Base-by-base conservation (phyloP, 2,113 vertebrate species). In the Okapia johnstoni region DNA sequence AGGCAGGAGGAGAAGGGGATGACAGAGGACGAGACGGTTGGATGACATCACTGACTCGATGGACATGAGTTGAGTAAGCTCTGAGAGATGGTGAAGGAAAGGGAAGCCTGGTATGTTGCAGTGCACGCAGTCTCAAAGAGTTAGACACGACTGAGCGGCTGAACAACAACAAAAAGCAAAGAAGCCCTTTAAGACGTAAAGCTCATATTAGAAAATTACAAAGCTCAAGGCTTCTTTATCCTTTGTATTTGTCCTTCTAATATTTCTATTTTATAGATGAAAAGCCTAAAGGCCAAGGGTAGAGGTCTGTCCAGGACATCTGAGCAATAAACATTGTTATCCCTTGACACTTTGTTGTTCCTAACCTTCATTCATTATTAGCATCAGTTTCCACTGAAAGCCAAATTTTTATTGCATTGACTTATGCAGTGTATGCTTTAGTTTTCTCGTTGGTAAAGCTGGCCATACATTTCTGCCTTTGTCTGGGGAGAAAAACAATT, bases 311-410 rank as follows among this genome's bases (percentile, higher is more conserved):
- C 50, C 50, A 36, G 21, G 80, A 55, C 19, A 23, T 83, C 3
- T 25, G 33, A 55, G 80, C 50, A 83, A 55, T 25, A 83, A 54
- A 36, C 33, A 55, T 9, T 83, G n/a, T 55, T 83, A 36, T 36
- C 33, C 33, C 33, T 36, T 36, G 33, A 83, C 19, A 83, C 6
- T 50, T 52, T 55, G 80, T n/a, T 83, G 50, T 83, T 55, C 80
- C 33, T n/a, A 55, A 83, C 11, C 33, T 83, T 83, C 52, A 36
- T n/a, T 54, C 3, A 0, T 54, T n/a, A 81, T 21, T 83, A 25
- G 13, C 19, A 83, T 36, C 2, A 1, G 55, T 83, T 25, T n/a
- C 50, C 0, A 0, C 50, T 2, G 1, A 23, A 83, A 83, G 80
- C 80, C 52, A 54, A 25, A 25, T 36, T 54, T 52, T 81, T 81